A percentile compares a stretch with the other conserved stretches of the same genome.
Conservation (phyloP, 92 coral and sea anemone genomes). For the Zoanthus sociatus region DNA sequence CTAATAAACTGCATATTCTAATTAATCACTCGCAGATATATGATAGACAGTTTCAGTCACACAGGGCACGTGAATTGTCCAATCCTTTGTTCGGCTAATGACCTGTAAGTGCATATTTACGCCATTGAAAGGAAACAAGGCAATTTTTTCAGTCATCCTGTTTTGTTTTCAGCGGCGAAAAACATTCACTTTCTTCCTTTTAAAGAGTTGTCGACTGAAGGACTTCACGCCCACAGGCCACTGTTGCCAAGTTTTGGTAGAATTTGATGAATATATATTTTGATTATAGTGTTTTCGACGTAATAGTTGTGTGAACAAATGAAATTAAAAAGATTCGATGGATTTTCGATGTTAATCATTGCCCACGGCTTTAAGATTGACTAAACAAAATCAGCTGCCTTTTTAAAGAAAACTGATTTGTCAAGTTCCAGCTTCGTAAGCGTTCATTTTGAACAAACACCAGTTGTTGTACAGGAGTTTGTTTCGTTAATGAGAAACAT, state of each 20-base stretch:
- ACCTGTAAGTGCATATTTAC: not conserved
- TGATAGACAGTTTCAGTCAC: too few species aligned
- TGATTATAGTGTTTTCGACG: constrained; percentile 7
- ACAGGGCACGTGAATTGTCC: too few species aligned
- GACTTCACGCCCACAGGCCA: constrained; percentile 17
- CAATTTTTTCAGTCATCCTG: constrained; percentile 6
- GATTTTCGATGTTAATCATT: constrained; percentile 16
- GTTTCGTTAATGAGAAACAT: not conserved
- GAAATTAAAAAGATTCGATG: constrained; percentile 9
- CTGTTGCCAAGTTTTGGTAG: not conserved
- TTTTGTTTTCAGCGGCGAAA: constrained; percentile 12
- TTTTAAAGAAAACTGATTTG: not conserved
- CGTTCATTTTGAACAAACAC: not conserved
- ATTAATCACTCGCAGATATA: too few species aligned
- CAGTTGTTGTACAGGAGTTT: not conserved
- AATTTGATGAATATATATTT: not conserved
- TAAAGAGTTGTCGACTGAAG: constrained; percentile 19
- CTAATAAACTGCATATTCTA: too few species aligned
- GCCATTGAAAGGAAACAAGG: constrained; percentile 10
- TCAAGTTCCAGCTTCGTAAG: not conserved
- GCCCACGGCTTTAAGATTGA: constrained; percentile 22
- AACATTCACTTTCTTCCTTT: constrained; percentile 1
- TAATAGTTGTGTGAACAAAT: constrained; percentile 11
- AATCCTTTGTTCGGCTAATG: too few species aligned
- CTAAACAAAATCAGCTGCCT: constrained; percentile 23